Evolutionary conservation across 2,888 invertebrate genomes (phyloP), one percentile per base, ranked within the genome.

Genomic region (Drosophila quinaria): DNA sequence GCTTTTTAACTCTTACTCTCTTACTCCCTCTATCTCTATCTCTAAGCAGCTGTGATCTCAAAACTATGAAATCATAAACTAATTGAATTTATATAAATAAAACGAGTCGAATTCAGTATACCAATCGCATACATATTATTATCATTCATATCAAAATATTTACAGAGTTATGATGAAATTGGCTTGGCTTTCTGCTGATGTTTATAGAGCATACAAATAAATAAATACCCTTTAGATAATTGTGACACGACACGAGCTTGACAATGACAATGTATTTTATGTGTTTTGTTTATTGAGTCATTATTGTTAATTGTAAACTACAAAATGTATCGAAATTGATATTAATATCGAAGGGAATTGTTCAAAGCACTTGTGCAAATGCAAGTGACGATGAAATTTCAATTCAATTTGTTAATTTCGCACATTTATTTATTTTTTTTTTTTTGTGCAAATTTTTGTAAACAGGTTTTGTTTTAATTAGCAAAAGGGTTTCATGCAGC

Each of bases 381-480:
- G 39, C 60, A 61, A 58, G 52, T 35, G 65, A 35, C 25, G 58
- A 50, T 31, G 49, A 42, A 46, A 49, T 39, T 50, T 69, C 4
- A 59, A 46, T 50, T 69, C 5, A 59, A 46, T 51, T 56, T 17
- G 29, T 39, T 17, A 29, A 29, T 17, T 11, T 44, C 25, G 13
- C 25, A 9, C 29, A 39, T 62, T 15, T n/a, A 19, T 55, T 49
- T 39, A 9, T 4, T 22, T 22, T 10, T 17, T 51, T 9, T 25
- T 31, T 50, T 41, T 42, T 37, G 17, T 52, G 9, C 29, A 35
- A 63, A 62, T 60, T 39, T 54, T 41, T 52, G 60, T 64, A 25
- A 68, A 44, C 65, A 62, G 50, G 66, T 78, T 84, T 61, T 44
- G 66, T 78, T 84, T 81, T 61, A 55, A 72, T 84, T 73, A 56